phyloP scores from a whole-genome alignment of 2,113 vertebrate genomes.

The Corapipo altera region DNA sequence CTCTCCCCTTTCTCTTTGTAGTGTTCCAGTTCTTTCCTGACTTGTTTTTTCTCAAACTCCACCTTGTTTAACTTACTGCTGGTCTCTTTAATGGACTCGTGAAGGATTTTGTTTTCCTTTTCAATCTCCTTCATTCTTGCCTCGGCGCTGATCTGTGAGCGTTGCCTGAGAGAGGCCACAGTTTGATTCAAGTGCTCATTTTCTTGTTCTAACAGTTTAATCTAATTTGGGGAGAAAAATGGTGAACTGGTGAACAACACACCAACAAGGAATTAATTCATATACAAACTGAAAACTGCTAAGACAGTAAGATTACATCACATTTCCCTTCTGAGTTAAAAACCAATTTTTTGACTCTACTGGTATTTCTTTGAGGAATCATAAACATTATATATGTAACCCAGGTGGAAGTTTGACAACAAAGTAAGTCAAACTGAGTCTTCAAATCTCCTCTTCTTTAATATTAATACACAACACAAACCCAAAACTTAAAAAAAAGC shows the following conservation, averaged over 20 bases:
- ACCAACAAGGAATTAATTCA: background rate
- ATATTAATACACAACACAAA: background rate
- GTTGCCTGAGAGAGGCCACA: constrained; percentile 87
- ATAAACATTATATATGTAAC: background rate
- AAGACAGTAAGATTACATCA: background rate
- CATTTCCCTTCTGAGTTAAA: background rate
- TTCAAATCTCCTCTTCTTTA: background rate
- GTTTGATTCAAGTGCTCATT: constrained; percentile 92
- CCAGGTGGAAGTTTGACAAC: background rate
- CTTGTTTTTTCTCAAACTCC: constrained; percentile 93
- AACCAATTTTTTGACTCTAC: background rate
- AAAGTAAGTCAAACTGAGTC: background rate
- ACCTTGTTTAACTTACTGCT: constrained; percentile 91
- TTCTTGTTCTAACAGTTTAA: constrained; percentile 94
- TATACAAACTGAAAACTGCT: background rate
- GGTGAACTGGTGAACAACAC: background rate
- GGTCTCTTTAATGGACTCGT: constrained; percentile 95
- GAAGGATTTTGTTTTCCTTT: constrained; percentile 94
- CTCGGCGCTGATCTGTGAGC: constrained; percentile 92
- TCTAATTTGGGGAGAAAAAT: constrained; percentile 68
- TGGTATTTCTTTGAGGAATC: background rate
- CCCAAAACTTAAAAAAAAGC: background rate
- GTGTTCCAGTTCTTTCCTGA: constrained; percentile 90
- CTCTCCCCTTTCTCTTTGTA: constrained; percentile 92
- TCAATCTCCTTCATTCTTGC: constrained; percentile 94